phyloP scores from a whole-genome alignment of 2,113 vertebrate genomes.

The Myotis brandtii region DNA sequence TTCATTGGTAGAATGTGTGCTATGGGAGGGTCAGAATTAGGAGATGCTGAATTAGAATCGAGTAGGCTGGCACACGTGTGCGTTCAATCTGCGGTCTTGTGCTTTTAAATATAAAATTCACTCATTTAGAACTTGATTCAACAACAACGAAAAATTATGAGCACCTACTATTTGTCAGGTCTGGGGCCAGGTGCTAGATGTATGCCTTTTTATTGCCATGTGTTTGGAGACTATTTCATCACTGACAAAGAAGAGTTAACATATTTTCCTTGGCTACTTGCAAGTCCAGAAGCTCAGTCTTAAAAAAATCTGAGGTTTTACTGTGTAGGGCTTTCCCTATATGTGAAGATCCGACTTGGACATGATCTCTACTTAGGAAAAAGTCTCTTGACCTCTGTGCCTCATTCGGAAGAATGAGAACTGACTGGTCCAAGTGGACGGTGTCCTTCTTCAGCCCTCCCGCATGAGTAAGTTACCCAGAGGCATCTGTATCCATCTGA shows the following conservation, averaged over 20 bases:
- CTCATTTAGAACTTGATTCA: neutral
- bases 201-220: neutral
- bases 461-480: neutral
- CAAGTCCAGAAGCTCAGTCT: neutral
- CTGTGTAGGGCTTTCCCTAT: neutral
- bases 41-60: neutral
- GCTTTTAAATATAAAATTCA: slow-evolving; percentile 35
- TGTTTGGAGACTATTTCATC: neutral
- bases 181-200: neutral
- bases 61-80: neutral
- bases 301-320: slow-evolving; percentile 15
- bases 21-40: neutral
- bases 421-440: neutral
- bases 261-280: slow-evolving; percentile 29
- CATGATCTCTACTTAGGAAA: neutral
- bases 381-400: neutral
- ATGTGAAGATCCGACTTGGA: neutral
- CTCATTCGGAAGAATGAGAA: slow-evolving; percentile 20
- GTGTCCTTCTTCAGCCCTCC: neutral
- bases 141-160: neutral
- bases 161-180: neutral
- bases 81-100: neutral
- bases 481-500: neutral
- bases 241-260: slow-evolving; percentile 18
- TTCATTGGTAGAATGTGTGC: neutral